phyloP scores from a whole-genome alignment of 2,113 vertebrate species.

The Marcusenius ussheri region DNA sequence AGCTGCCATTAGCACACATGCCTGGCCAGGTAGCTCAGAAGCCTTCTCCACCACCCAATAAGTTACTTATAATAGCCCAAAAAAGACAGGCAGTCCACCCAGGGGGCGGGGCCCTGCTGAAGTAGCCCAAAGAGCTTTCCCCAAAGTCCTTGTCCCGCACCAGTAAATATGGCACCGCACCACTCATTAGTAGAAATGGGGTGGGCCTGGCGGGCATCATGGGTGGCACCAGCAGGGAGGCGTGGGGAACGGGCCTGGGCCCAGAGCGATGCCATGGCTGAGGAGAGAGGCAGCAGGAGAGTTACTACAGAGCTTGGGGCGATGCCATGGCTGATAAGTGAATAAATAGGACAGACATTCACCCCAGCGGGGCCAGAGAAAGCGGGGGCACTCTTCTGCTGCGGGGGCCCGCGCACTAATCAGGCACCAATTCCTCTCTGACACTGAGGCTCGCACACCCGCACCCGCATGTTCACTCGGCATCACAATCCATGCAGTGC shows the following conservation, averaged over 20 bases:
- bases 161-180: neutral
- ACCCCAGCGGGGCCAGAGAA: neutral
- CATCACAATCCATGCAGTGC: neutral
- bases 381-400: neutral
- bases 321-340: neutral
- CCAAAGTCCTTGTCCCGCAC: neutral
- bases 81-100: neutral
- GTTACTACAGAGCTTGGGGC: neutral
- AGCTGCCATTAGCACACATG: neutral
- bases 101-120: neutral
- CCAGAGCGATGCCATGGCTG: no score
- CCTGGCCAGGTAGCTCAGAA: neutral
- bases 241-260: neutral
- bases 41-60: neutral
- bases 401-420: neutral
- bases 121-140: neutral
- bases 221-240: neutral
- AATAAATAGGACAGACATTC: neutral
- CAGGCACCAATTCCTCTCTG: neutral
- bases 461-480: neutral
- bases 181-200: neutral
- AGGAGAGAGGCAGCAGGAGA: neutral
- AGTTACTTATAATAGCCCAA: neutral
- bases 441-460: neutral
- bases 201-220: neutral